Evolutionary conservation across 35 echinoderm and acorn worm genomes (phyloP).

Genomic region (Ophioderma brevispina): DNA sequence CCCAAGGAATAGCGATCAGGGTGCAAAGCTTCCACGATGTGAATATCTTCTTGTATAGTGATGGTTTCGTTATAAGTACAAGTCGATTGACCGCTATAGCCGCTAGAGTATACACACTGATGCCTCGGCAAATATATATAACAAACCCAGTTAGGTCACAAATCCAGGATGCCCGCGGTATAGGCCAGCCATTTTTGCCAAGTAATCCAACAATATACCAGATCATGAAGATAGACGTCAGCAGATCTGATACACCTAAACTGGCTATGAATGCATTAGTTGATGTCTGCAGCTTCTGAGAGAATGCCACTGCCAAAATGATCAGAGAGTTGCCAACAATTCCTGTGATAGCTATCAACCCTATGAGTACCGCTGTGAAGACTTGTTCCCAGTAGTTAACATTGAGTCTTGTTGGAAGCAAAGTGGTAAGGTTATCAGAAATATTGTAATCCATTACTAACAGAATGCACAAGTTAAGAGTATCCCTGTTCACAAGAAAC

Average conservation of each 20-base stretch:
- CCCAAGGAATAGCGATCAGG: background rate
- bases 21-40: background rate
- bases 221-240: background rate
- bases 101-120: background rate
- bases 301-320: constrained; percentile 31
- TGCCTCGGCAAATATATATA: background rate
- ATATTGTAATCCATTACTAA: too few species aligned
- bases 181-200: background rate
- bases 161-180: background rate
- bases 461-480: too few species aligned
- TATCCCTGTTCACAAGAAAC: too few species aligned
- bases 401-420: too few species aligned
- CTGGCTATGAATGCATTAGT: constrained; percentile 49
- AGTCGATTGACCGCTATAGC: background rate
- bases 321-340: constrained; percentile 31
- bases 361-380: background rate
- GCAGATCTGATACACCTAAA: constrained; percentile 33
- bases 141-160: background rate
- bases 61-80: background rate
- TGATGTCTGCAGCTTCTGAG: constrained; percentile 47
- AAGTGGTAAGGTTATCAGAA: too few species aligned
- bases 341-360: constrained; percentile 9
- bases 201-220: background rate
- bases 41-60: background rate
- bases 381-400: too few species aligned